Percentiles rank a stretch among this genome's conserved stretches.
Evolutionary conservation across 2,113 vertebrate species (phyloP).

Genomic region (Pantherophis guttatus): DNA sequence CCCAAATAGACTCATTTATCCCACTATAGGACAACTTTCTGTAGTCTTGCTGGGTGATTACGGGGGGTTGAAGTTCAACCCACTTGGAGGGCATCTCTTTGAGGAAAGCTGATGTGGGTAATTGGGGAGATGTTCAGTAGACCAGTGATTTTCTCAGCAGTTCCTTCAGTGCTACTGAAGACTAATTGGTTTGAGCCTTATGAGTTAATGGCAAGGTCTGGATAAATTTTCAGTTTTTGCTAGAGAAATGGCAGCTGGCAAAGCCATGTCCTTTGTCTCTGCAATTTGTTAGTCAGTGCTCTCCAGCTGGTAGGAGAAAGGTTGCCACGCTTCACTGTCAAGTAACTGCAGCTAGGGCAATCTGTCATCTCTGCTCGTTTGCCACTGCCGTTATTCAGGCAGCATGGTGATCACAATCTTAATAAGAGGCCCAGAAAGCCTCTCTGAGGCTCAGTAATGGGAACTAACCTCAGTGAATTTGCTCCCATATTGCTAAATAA

Average conservation of each 20-base stretch:
- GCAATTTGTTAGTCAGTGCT: constrained; percentile 1
- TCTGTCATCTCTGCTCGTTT: constrained; percentile 14
- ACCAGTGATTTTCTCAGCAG: background rate
- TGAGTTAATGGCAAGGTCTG: background rate
- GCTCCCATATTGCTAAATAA: background rate
- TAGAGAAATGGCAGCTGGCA: background rate
- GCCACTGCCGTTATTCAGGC: background rate
- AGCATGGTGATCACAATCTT: background rate
- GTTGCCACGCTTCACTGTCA: constrained; percentile 1
- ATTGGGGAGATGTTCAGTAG: background rate
- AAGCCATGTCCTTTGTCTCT: background rate
- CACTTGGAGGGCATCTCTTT: background rate
- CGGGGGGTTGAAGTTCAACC: background rate
- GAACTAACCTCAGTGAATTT: background rate
- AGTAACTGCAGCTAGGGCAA: background rate
- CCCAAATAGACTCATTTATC: background rate
- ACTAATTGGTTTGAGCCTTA: background rate
- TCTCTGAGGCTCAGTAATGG: background rate
- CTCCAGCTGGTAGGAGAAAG: constrained; percentile 15
- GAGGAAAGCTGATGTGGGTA: background rate
- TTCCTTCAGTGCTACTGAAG: background rate
- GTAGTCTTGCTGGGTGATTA: background rate
- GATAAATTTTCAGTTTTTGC: background rate
- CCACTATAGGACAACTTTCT: background rate
- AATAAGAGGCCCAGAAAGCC: background rate